Evolutionary conservation across 2,797 vertebrate genomes (phyloP), one percentile per base, ranked within the genome.

Genomic region (Falco novaeseelandiae): DNA sequence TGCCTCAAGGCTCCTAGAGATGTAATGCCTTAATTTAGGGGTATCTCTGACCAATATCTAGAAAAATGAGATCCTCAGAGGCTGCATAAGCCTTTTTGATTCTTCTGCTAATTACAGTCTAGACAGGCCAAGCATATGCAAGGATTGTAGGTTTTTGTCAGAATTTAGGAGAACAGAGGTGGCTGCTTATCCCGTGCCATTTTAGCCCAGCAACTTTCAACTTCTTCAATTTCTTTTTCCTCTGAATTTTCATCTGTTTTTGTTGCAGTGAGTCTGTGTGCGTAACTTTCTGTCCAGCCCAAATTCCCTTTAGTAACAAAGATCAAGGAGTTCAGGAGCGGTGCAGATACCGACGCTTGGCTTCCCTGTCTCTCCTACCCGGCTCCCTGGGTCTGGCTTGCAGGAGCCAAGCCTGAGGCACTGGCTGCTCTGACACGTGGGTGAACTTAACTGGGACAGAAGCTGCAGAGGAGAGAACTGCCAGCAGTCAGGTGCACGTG

Each of bases 301-400:
- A 55, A 69, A 66, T 10, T 7, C 32, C 14, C 34, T 86, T 36
- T 0, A 19, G 12, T 38, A 36, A 36, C 13, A 52, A 61, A 72
- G 48, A 44, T 48, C 7, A 11, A 42, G 27, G n/a, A 38, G 49
- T 69, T 51, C 42, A 62, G 70, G 65, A 83, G 74, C 65, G 51
- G 67, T 34, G 14, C 30, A 32, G 2, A 23, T 17, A 14, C 36
- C 1, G 6, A 14, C 1, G 2, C 27, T n/a, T 22, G 73, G 34
- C 27, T 49, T 32, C 36, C 1, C 0, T 3, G 19, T 48, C 26
- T 36, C 44, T 57, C 52, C 49, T 8, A 16, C 12, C 1, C 2
- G 3, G 29, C 32, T 82, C 46, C 1, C 1, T 38, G 7, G 36
- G 48, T 13, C 8, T 4, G 1, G 29, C 27, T 44, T 58, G 52